Evolutionary conservation across 1,140 invertebrate species (phyloP).

Genomic region (Saccostrea cuccullata): DNA sequence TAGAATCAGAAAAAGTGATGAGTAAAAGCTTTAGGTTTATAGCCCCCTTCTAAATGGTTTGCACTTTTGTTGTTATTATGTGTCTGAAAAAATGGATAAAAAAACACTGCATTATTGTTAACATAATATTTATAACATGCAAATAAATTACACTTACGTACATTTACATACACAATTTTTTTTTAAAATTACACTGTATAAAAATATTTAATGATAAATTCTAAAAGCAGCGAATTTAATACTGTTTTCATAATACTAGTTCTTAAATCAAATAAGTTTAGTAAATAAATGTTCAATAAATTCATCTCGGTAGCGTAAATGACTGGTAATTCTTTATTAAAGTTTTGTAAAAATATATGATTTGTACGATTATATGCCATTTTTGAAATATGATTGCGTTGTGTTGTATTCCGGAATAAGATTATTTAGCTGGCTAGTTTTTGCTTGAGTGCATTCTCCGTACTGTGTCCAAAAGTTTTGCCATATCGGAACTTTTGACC

Average conservation of each 20-base stretch:
- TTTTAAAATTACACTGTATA: not conserved
- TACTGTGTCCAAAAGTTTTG: constrained; percentile 71
- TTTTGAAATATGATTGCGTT: constrained; percentile 11
- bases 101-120: not conserved
- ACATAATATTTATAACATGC: not conserved
- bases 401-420: not conserved
- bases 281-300: not conserved
- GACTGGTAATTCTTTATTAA: not conserved
- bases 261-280: not conserved
- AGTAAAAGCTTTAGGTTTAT: too few relatives aligned
- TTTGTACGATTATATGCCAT: not conserved
- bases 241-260: not conserved
- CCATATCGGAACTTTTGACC: constrained; percentile 73
- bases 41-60: too few relatives aligned
- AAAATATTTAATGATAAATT: not conserved
- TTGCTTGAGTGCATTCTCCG: constrained; percentile 63
- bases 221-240: not conserved
- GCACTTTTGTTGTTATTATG: not conserved
- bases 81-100: not conserved
- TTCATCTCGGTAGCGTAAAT: not conserved
- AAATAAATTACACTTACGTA: not conserved
- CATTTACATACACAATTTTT: not conserved
- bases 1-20: too few relatives aligned
- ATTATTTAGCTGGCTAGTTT: not conserved
- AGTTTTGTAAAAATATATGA: not conserved